Conservation (phyloP, 1,140 invertebrate species). For the Papilio dardanus region DNA sequence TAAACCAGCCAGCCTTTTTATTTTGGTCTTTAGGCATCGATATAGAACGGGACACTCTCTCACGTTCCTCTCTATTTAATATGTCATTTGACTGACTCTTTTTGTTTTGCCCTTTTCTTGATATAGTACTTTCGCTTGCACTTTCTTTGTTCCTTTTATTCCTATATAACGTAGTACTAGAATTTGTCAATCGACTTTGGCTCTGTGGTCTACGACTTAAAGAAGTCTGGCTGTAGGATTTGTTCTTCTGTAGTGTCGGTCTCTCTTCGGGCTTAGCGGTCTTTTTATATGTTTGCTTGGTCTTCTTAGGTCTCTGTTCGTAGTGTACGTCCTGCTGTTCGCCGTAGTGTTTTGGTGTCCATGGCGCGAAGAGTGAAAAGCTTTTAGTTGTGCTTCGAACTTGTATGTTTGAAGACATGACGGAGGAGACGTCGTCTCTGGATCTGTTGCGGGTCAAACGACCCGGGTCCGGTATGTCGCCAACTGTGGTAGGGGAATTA, state of each 20-base stretch:
- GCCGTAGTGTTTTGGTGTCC: slow-evolving; percentile 88
- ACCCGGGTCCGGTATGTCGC: slow-evolving; percentile 88
- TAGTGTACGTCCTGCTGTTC: slow-evolving; percentile 91
- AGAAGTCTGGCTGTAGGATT: slow-evolving; percentile 75
- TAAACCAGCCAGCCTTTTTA: slow-evolving; percentile 89
- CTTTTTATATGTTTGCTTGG: slow-evolving; percentile 65
- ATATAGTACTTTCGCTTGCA: slow-evolving; percentile 70
- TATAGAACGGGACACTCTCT: slow-evolving; percentile 83
- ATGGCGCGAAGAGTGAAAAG: slow-evolving; percentile 91
- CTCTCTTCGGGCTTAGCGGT: slow-evolving; percentile 61
- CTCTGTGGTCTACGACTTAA: slow-evolving; percentile 64
- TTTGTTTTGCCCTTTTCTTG: slow-evolving; percentile 78
- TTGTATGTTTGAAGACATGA: slow-evolving; percentile 84
- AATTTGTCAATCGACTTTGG: slow-evolving; percentile 65
- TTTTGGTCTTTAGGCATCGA: slow-evolving; percentile 87
- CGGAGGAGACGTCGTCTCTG: slow-evolving; percentile 87
- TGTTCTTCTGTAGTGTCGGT: slow-evolving; percentile 67
- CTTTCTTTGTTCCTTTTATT: slow-evolving; percentile 77
- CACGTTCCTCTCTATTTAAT: slow-evolving; percentile 77
- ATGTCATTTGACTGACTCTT: slow-evolving; percentile 85
- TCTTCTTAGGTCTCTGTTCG: slow-evolving; percentile 84
- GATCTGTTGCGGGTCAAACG: slow-evolving; percentile 84
- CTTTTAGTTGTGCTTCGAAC: slow-evolving; percentile 90
- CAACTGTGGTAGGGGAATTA: slow-evolving; percentile 84
- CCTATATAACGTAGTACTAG: slow-evolving; percentile 68